Conservation (phyloP, 2,797 vertebrate genomes). For the Etheostoma perlongum region DNA sequence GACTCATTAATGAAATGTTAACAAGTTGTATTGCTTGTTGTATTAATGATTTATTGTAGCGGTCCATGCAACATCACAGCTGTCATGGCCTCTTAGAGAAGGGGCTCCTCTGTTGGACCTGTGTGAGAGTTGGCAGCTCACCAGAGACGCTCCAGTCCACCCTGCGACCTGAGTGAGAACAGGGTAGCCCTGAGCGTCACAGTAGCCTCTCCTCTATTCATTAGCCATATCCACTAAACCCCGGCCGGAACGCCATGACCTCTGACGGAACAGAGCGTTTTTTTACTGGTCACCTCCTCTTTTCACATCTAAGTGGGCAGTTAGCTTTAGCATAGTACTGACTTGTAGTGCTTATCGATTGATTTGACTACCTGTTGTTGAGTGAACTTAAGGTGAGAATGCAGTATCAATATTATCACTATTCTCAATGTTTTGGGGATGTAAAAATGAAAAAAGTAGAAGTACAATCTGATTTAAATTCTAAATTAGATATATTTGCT, state of each 20-base stretch:
- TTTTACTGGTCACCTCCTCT: conserved; percentile 12
- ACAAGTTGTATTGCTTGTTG: no score
- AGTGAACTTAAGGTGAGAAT: background rate
- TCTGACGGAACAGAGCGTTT: conserved; percentile 26
- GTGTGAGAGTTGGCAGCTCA: conserved; percentile 55
- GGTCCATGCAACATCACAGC: no score
- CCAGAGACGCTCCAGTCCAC: conserved; percentile 41
- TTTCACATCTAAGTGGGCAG: conserved; percentile 8
- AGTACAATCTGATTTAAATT: no score
- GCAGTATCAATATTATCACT: background rate
- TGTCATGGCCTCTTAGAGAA: no score
- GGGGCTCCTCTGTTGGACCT: background rate
- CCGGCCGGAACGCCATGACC: conserved; percentile 1
- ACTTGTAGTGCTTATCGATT: conserved; percentile 7
- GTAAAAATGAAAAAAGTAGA: background rate
- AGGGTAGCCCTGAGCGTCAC: conserved; percentile 34
- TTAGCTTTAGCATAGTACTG: background rate
- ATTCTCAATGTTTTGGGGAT: background rate
- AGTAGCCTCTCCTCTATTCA: conserved; percentile 59
- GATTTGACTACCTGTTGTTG: background rate
- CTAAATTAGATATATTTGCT: conserved; percentile 1
- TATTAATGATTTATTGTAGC: no score
- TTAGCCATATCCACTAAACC: conserved; percentile 46
- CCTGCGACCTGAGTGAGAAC: conserved; percentile 48
- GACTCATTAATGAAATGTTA: no score